Conservation (phyloP, 2,113 vertebrate genomes). For the Hippocampus comes region DNA sequence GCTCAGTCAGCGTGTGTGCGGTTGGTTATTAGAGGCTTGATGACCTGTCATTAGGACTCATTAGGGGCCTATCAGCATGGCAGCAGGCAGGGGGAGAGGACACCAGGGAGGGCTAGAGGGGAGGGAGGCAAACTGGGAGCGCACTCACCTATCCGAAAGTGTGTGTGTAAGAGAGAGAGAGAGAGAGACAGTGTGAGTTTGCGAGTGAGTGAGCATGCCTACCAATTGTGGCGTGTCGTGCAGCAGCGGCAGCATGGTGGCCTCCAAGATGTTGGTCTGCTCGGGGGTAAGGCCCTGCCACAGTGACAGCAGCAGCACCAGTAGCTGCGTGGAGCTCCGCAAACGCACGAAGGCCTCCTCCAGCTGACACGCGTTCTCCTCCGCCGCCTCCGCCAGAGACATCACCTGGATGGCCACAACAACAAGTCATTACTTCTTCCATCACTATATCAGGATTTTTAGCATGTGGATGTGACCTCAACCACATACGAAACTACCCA, state of each 20-base stretch:
- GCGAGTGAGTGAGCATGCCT: slow-evolving; percentile 27
- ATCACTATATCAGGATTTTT: too few species aligned
- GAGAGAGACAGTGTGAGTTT: slow-evolving; percentile 22
- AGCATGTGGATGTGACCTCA: too few species aligned
- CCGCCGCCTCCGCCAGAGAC: slow-evolving; percentile 84
- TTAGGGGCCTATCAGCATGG: slow-evolving; percentile 71
- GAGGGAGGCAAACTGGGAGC: slow-evolving; percentile 4
- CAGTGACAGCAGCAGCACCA: slow-evolving; percentile 84
- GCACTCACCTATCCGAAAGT: slow-evolving; percentile 22
- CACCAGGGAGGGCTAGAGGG: slow-evolving; percentile 1
- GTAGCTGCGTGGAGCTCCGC: slow-evolving; percentile 82
- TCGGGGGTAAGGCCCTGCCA: slow-evolving; percentile 85
- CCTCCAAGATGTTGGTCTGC: slow-evolving; percentile 84
- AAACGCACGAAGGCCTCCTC: slow-evolving; percentile 81
- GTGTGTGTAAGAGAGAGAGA: slow-evolving; percentile 19
- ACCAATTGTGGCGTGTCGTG: slow-evolving; percentile 88
- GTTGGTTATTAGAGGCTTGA: slow-evolving; percentile 67
- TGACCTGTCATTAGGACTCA: slow-evolving; percentile 73
- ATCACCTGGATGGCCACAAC: slow-evolving; percentile 76
- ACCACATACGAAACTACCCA: too few species aligned
- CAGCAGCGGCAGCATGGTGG: slow-evolving; percentile 83
- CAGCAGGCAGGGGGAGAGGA: slow-evolving; percentile 45
- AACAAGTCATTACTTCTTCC: too few species aligned
- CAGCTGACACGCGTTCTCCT: slow-evolving; percentile 80
- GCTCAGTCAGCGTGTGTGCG: slow-evolving; percentile 52